Evolutionary conservation across 92 coral and sea anemone species (phyloP), one percentile per base, ranked within the genome.

Genomic region (Porites cylindrica): DNA sequence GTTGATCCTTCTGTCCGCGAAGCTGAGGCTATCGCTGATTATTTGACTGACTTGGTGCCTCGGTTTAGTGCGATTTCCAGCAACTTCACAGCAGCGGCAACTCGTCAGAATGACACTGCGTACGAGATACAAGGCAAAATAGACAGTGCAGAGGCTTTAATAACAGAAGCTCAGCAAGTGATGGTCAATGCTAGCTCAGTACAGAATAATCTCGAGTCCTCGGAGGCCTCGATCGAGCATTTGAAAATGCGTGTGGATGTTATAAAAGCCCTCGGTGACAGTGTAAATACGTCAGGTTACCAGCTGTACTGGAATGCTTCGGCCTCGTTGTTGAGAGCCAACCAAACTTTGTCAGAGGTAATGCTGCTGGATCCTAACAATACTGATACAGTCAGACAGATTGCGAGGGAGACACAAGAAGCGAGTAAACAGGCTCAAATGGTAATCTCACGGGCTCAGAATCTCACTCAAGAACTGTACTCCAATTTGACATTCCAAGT

Each of bases 91-190:
- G 68, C 70, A 1, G 81, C 64, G 43, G 91, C 95, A 8, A 79
- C 80, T 51, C 84, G 74, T 26, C 95, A 92, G 54, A 94, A 94
- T 56, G 62, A 43, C 54, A 92, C 96, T 43, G 95, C 85, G 1
- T 71, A 82, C 16, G 90, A 75, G 47, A 85, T 95, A 7, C 84
- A 82, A 43, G 71, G 75, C 38, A 87, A 79, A 52, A 94, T 91
- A 19, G 62, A 56, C 4, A 74, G 65, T 24, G 85, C 94, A 43
- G 73, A 70, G 12, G 47, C 63, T 13, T 56, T 67, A 21, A 73
- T 92, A 1, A 50, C 0, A 18, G 74, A 93, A 17, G 84, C 93
- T 14, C 2, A 69, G 66, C 1, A 47, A 9, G 69, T 87, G 58
- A 66, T 89, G 11, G 59, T 6, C 0, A 58, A 9, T 2, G 58